These are phyloP conservation scores for Salarias fasciatus DNA, from an alignment of 2,797 vertebrate genomes.

Conservation along the genomic window DNA sequence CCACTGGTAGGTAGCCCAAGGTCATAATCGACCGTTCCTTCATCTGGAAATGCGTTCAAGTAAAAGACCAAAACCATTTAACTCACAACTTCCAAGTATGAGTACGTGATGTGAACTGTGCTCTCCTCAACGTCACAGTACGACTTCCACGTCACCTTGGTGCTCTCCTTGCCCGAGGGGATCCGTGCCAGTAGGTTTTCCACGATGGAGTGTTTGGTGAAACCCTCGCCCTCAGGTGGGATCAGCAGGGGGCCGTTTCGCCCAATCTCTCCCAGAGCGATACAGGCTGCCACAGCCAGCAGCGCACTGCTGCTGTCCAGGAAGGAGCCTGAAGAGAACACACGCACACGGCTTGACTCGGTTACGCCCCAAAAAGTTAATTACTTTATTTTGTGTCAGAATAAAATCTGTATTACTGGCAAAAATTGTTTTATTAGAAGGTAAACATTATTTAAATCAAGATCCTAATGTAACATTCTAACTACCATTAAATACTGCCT, in stretches of 20 bases:
- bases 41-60: slow-evolving; percentile 82
- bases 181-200: slow-evolving; percentile 93
- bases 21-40: slow-evolving; percentile 96
- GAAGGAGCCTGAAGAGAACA: slow-evolving; percentile 86
- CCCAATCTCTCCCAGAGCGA: slow-evolving; percentile 94
- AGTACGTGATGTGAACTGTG: too few relatives aligned
- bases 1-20: slow-evolving; percentile 94
- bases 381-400: too few relatives aligned
- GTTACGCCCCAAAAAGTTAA: too few relatives aligned
- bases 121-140: not conserved
- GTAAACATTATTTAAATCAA: not conserved
- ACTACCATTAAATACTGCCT: too few relatives aligned
- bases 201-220: slow-evolving; percentile 91
- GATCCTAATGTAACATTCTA: too few relatives aligned
- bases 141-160: slow-evolving; percentile 83
- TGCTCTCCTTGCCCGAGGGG: slow-evolving; percentile 94
- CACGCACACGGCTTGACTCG: too few relatives aligned
- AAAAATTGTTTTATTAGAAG: too few relatives aligned
- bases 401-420: too few relatives aligned
- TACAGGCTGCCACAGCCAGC: slow-evolving; percentile 91
- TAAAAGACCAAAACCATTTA: too few relatives aligned
- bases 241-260: slow-evolving; percentile 91
- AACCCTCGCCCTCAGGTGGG: slow-evolving; percentile 88
- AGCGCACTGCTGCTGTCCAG: slow-evolving; percentile 89
- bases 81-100: too few relatives aligned